These are phyloP conservation scores for Malthinus flaveolus DNA, from an alignment of 2,888 invertebrate genomes.

Conservation along the genomic window DNA sequence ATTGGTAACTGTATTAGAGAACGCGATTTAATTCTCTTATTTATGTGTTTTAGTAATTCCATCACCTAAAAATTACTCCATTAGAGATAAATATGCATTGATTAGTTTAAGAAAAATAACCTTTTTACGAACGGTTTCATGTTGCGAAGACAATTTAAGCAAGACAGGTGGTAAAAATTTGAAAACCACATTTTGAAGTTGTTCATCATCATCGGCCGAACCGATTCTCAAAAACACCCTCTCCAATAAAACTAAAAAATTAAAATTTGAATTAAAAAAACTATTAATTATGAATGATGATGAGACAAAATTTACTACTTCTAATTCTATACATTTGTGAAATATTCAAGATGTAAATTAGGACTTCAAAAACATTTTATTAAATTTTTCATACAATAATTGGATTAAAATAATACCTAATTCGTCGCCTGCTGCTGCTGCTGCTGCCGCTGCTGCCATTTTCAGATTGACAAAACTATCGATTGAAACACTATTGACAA, in stretches of 20 bases:
- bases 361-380: not conserved
- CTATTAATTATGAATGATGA: not conserved
- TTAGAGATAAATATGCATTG: not conserved
- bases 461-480: conserved; percentile 10
- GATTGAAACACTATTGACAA: conserved; percentile 6
- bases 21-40: conserved; percentile 84
- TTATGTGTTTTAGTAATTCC: conserved; percentile 89
- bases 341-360: not conserved
- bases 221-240: conserved; percentile 87
- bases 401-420: conserved; percentile 32
- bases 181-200: conserved; percentile 77
- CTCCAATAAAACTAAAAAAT: conserved; percentile 76
- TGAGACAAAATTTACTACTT: conserved; percentile 1
- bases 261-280: conserved; percentile 10
- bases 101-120: conserved; percentile 32
- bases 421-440: conserved; percentile 39
- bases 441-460: conserved; percentile 40
- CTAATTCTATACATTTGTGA: not conserved
- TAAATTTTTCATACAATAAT: conserved; percentile 3
- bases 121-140: conserved; percentile 75
- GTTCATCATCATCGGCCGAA: conserved; percentile 86
- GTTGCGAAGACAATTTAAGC: conserved; percentile 84
- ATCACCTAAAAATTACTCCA: conserved; percentile 68
- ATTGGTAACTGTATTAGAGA: conserved; percentile 85
- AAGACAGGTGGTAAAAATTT: conserved; percentile 88